Conservation (phyloP, 2,113 vertebrate genomes). For the Myodes glareolus region DNA sequence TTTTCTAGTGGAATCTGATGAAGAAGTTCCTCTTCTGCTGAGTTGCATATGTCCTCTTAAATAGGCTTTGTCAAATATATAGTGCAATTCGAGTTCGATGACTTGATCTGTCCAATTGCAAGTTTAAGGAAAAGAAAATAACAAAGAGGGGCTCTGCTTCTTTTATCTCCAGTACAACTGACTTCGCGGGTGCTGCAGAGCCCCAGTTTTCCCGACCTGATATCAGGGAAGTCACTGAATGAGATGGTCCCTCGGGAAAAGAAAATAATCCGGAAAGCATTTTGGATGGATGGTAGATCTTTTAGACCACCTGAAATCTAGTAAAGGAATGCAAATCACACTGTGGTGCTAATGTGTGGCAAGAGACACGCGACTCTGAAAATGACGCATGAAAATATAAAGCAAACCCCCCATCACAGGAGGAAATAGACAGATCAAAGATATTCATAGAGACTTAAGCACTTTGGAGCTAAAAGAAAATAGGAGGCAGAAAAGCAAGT, state of each 20-base stretch:
- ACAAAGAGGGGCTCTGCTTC: background rate
- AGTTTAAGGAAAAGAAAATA: too few species aligned
- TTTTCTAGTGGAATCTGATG: background rate
- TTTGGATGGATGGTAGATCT: background rate
- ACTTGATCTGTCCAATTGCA: background rate
- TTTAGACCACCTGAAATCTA: background rate
- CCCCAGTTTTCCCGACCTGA: background rate
- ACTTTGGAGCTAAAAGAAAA: background rate
- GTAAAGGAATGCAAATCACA: background rate
- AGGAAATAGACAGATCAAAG: background rate
- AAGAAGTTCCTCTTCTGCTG: background rate
- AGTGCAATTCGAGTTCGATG: background rate
- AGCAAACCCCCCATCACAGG: background rate
- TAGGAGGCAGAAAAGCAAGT: background rate
- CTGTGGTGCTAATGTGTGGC: background rate
- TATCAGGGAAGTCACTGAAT: background rate
- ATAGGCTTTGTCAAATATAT: background rate
- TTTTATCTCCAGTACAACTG: background rate
- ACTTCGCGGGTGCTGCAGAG: background rate
- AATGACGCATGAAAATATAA: background rate
- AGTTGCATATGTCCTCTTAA: background rate
- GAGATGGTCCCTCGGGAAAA: background rate
- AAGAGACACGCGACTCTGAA: constrained; percentile 22
- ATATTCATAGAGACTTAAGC: background rate
- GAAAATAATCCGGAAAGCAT: background rate